Base-by-base conservation (phyloP, 2,888 invertebrate species). In the Chrysolina oricalcia region DNA sequence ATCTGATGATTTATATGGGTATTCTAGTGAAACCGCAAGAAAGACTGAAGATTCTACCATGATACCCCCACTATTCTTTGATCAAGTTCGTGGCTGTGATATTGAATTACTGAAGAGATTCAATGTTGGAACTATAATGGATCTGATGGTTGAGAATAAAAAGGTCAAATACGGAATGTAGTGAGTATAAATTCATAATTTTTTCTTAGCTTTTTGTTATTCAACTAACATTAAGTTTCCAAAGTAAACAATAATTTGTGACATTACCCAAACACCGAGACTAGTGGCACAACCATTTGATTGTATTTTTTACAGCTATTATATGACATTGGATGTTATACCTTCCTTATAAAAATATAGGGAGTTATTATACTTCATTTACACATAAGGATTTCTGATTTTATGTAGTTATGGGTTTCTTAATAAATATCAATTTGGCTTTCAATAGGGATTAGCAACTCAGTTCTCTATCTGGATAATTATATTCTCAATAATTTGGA, bases 131-230 rank as follows among this genome's bases (percentile, higher is more conserved):
- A 93, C 93, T 68, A 95, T 96, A 82, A 91, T 94, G 78, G 95
- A 96, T 88, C 91, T 96, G 70, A 96, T 96, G 95, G 94, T 96
- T 10, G 95, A 96, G 86, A 94, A 95, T 85, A 94, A 94, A 84
- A 95, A 95, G 90, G 93, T 94, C 53, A 96, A 95, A 89, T 95
- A 93, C 89, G 93, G 93, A 76, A 89, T 95, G 89, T 92, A 94
- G 95, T 95, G 90, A 92, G 93, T 70, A 72, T 76, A n/a, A 11
- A n/a, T 56, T 56, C 48, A 41, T 56, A 23, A 56, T 15, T 27
- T 71, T n/a, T 19, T 63, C 21, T 63, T 2, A 27, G 59, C 40
- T 1, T 56, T 56, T 19, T 10, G 6, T 56, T 56, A 21, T n/a
- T 56, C 8, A 8, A 35, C 35, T 35, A 8, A 35, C 3, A 35